Evolutionary conservation across 2,113 vertebrate species (phyloP).

Genomic region (Coptodon rendalli): DNA sequence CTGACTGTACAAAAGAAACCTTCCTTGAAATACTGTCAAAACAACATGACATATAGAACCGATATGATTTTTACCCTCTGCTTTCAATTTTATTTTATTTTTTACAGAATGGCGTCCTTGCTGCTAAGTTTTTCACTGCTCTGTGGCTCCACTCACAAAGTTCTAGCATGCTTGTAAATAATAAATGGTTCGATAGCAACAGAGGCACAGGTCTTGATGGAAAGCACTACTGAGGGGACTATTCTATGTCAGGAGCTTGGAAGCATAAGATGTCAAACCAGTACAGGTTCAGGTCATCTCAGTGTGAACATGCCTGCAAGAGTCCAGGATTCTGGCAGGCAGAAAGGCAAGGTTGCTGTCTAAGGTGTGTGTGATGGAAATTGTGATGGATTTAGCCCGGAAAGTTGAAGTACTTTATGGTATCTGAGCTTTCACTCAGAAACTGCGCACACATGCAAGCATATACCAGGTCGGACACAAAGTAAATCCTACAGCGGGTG

Average conservation of each 20-base stretch:
- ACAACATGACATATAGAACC: background rate
- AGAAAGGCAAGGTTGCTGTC: background rate
- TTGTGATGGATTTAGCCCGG: constrained; percentile 29
- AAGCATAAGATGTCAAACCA: constrained; percentile 25
- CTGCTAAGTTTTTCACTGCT: constrained; percentile 2
- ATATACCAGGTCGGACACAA: background rate
- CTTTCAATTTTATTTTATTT: background rate
- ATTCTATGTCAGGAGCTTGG: background rate
- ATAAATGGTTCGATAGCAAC: constrained; percentile 23
- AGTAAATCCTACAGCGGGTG: constrained; percentile 34
- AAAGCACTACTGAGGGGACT: background rate
- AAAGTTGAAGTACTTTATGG: background rate
- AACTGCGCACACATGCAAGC: background rate
- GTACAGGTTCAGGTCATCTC: constrained; percentile 26
- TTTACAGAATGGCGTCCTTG: background rate
- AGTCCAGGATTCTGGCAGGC: background rate
- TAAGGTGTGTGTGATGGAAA: background rate
- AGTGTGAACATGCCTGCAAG: constrained; percentile 10
- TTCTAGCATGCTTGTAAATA: constrained; percentile 21
- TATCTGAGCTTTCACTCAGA: constrained; percentile 8
- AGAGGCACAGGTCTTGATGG: background rate
- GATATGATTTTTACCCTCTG: background rate
- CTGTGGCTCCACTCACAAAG: background rate
- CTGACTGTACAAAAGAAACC: background rate
- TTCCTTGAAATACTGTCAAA: background rate